Base-by-base conservation (phyloP, 1,140 invertebrate species). In the Adoxophyes honmai region DNA sequence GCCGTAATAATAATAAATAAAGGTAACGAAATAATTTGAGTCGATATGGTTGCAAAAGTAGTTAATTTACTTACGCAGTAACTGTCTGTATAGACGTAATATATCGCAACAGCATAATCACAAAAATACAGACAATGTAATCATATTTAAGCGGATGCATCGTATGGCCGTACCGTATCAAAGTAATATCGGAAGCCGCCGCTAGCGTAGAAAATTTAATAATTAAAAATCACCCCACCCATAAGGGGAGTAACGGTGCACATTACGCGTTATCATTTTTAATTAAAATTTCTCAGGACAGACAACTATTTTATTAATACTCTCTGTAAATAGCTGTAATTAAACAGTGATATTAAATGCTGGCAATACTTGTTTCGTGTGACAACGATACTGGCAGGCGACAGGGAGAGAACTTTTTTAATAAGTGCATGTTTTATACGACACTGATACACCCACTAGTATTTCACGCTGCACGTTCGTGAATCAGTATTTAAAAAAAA, bases 211-310 rank as follows among this genome's bases (percentile, higher is more conserved):
- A 81, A 79, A 80, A 79, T 87, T 83, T 86, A 86, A 86, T 86
- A 84, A 87, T 86, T 86, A 86, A 87, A 87, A 87, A 87, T 81
- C 82, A 80, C 84, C 84, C 82, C 78, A 76, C 68, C 72, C 70
- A 72, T 70, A 66, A 74, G 73, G 78, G 77, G 78, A 70, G 73
- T 60, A 58, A 79, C 74, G 73, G 70, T 78, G 78, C 71, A 76
- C 73, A 79, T 82, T 81, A 85, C 73, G 70, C 70, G 73, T 77
- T 79, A 81, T 79, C 76, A 81, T 75, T 85, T 86, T 86, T 86
- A 85, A 88, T 85, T 88, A 85, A 84, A 59, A 83, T 76, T 66
- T 70, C 64, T 67, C 51, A 38, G 54, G 11, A 57, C 52, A 38
- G 59, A 62, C 53, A 62, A 62, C 55, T 60, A 66, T 58, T 54